These are phyloP conservation scores for Zaprionus obscuricornis DNA, from an alignment of 2,888 invertebrate species.

Conservation along the genomic window DNA sequence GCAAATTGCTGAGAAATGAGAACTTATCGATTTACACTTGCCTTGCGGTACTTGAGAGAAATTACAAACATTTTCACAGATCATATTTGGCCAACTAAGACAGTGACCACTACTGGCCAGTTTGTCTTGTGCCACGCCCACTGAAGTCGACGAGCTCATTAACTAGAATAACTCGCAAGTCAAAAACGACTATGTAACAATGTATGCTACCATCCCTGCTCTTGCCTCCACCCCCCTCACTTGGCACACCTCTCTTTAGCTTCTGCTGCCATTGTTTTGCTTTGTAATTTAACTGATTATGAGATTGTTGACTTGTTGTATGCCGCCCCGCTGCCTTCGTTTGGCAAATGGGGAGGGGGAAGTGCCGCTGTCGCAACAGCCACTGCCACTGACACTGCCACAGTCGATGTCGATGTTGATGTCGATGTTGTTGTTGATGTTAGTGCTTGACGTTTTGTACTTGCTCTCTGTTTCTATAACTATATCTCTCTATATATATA, in stretches of 20 bases:
- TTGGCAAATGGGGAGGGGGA: conserved; percentile 37
- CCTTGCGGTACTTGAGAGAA: conserved; percentile 24
- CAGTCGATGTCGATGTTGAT: conserved; percentile 24
- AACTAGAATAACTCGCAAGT: conserved; percentile 45
- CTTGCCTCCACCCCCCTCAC: not conserved
- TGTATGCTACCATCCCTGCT: too few species aligned
- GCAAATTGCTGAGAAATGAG: conserved; percentile 43
- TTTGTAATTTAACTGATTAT: conserved; percentile 75
- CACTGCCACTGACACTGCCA: conserved; percentile 30
- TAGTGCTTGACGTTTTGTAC: conserved; percentile 28
- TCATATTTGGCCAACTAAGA: conserved; percentile 33
- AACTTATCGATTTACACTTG: conserved; percentile 39
- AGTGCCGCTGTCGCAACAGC: too few species aligned
- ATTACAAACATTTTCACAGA: conserved; percentile 28
- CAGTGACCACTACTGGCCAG: not conserved
- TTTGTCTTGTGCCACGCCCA: conserved; percentile 28
- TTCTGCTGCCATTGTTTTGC: conserved; percentile 35
- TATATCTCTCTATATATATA: conserved; percentile 8
- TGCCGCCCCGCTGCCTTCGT: conserved; percentile 17
- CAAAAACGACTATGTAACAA: conserved; percentile 18
- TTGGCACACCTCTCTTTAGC: not conserved
- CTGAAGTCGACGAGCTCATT: conserved; percentile 45
- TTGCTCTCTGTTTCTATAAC: too few species aligned
- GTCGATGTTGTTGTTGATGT: conserved; percentile 21
- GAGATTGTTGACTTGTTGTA: conserved; percentile 75